phyloP scores from a whole-genome alignment of 2,888 invertebrate species.

The Chrysina gloriosa region DNA sequence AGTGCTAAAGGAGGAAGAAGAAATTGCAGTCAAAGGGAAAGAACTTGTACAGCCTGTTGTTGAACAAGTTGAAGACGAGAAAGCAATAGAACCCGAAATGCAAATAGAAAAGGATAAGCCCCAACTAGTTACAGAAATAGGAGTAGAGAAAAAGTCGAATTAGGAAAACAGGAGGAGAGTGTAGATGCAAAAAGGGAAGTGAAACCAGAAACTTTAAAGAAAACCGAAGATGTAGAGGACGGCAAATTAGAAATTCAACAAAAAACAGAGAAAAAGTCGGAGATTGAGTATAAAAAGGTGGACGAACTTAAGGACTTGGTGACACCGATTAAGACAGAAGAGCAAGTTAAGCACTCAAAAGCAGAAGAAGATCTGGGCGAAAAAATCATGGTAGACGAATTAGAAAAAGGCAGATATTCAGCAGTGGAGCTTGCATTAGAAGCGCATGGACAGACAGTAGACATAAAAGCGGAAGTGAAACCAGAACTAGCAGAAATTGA shows the following conservation, averaged over 20 bases:
- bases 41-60: conserved; percentile 6
- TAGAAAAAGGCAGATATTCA: background rate
- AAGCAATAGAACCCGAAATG: conserved; percentile 27
- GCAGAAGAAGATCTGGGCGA: background rate
- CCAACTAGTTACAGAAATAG: background rate
- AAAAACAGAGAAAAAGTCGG: conserved; percentile 35
- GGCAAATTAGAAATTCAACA: conserved; percentile 4
- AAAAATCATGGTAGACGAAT: conserved; percentile 1
- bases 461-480: background rate
- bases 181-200: background rate
- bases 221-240: too few relatives aligned
- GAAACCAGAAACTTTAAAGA: background rate
- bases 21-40: background rate
- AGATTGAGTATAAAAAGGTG: conserved; percentile 25
- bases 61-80: conserved; percentile 45
- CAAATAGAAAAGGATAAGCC: background rate
- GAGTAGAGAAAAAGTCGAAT: background rate
- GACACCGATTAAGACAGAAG: background rate
- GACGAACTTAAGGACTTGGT: background rate
- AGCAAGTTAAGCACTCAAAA: background rate
- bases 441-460: background rate
- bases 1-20: background rate
- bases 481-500: conserved; percentile 17
- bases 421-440: background rate
- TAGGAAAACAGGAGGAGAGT: background rate